These are phyloP conservation scores for Orbicella faveolata DNA, from an alignment of 64 coral and sea anemone species.

Conservation along the genomic window DNA sequence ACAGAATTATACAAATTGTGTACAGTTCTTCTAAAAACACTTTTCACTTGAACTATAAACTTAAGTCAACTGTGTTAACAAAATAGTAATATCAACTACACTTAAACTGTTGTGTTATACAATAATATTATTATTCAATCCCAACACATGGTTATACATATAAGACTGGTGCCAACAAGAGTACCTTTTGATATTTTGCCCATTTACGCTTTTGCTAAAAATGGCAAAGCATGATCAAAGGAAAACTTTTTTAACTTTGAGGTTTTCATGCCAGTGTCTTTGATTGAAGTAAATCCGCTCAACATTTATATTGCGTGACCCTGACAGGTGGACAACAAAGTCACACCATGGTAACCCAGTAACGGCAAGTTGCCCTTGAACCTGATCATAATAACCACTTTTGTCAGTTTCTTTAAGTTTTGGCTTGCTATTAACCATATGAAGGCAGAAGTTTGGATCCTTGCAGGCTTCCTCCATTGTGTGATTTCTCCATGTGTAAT, in stretches of 20 bases:
- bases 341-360: no score
- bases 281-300: slow-evolving; percentile 16
- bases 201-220: neutral
- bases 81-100: neutral
- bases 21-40: neutral
- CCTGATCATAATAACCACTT: no score
- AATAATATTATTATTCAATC: neutral
- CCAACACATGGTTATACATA: neutral
- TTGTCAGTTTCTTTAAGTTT: no score
- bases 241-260: neutral
- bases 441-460: no score
- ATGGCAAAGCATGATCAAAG: neutral
- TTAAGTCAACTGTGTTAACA: neutral
- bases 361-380: no score
- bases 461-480: no score
- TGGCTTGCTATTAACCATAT: no score
- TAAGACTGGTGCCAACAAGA: neutral
- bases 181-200: neutral
- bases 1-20: no score
- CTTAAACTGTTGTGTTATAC: neutral
- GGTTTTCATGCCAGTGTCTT: slow-evolving; percentile 1
- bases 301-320: slow-evolving; percentile 17
- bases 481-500: no score
- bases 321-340: no score
- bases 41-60: no score